Conservation (phyloP, 2,797 vertebrate genomes). For the Ciconia nigra region DNA sequence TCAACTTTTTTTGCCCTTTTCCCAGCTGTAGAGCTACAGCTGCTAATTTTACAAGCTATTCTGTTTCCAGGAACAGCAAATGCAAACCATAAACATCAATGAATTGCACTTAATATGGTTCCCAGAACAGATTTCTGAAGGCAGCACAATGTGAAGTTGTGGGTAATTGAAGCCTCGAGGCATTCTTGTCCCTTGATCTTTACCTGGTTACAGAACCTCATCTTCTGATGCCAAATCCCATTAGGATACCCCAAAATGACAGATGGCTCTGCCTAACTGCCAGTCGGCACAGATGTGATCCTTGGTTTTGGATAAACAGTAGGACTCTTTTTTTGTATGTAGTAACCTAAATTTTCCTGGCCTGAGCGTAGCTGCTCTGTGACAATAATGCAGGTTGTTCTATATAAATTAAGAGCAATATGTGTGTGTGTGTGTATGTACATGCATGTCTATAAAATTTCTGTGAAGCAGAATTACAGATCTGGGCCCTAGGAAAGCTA, state of each 20-base stretch:
- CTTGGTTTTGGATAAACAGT: slow-evolving; percentile 61
- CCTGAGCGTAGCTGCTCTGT: neutral
- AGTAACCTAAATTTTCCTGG: slow-evolving; percentile 73
- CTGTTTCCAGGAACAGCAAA: neutral
- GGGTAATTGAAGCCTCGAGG: slow-evolving; percentile 71
- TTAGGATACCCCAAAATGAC: slow-evolving; percentile 78
- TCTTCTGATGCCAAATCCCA: slow-evolving; percentile 76
- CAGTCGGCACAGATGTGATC: slow-evolving; percentile 75
- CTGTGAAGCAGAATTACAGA: neutral
- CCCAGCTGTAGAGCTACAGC: neutral
- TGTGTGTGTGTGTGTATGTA: neutral
- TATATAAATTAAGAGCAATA: neutral
- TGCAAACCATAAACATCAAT: neutral
- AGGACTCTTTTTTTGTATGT: slow-evolving; percentile 35
- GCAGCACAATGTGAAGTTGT: slow-evolving; percentile 65
- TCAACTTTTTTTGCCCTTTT: neutral
- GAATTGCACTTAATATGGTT: slow-evolving; percentile 26
- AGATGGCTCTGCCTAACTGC: slow-evolving; percentile 77
- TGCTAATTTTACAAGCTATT: slow-evolving; percentile 26
- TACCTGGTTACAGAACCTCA: slow-evolving; percentile 70
- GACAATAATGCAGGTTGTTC: neutral
- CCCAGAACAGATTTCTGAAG: slow-evolving; percentile 49
- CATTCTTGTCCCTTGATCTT: slow-evolving; percentile 69
- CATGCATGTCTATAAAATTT: neutral
- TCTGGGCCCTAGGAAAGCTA: neutral